Base-by-base conservation (phyloP, 2,888 invertebrate genomes). In the Argyra leucocephala region DNA sequence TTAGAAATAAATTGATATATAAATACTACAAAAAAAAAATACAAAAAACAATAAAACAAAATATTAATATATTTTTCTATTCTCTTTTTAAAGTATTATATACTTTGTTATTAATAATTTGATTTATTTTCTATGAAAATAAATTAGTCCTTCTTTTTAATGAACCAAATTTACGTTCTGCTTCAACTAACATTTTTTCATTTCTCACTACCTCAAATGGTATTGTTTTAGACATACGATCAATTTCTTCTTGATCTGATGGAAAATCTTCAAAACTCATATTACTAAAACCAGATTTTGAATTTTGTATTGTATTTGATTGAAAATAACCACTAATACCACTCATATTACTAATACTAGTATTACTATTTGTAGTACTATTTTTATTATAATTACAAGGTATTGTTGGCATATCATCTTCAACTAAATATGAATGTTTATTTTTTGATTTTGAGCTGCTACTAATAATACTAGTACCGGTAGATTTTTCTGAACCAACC, bases 181-280 rank as follows among this genome's bases (percentile, higher is more conserved):
- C 78, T 70, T 83, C 83, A 21, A 76, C 69, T 31, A 80, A 76
- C 72, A 76, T 76, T 69, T 82, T 82, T 48, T 82, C 81, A 70
- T 81, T 82, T 58, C 84, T 79, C 23, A 87, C 80, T 10, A 88
- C 87, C 73, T 88, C 87, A 71, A 87, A 88, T 0, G 87, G 87
- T 63, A 83, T 82, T n/a, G 81, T 78, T 67, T 74, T 74, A 22
- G 77, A 74, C 69, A 75, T 72, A 37, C 76, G 75, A 71, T 79
- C 78, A 66, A 78, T 76, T 63, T 82, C 82, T 67, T 83, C 83
- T 72, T 87, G 87, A 72, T 87, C 88, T 26, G 85, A 86, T 2
- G 86, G 85, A 73, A 87, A 88, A 76, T 88, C 88, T 74, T 88
- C 88, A 72, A 88, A 88, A 73, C 88, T 88, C 86, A 88, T 85